Conservation (phyloP, 30 jellyfish, hydroid and myxozoan species). For the Hydra vulgaris region DNA sequence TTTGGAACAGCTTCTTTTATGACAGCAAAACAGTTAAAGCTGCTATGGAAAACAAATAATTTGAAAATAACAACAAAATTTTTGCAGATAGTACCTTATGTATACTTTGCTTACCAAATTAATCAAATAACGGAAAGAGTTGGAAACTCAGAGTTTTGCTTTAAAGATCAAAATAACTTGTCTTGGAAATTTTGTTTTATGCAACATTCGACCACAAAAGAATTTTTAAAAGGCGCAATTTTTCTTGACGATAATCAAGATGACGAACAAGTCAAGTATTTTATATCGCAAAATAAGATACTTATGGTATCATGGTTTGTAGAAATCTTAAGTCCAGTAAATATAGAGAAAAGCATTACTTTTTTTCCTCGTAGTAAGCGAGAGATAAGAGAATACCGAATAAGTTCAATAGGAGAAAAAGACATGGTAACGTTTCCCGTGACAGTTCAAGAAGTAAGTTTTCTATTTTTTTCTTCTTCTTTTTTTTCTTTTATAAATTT, state of each 20-base stretch:
- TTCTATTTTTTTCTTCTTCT: no score
- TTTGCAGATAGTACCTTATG: conserved; percentile 15
- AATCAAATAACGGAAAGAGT: neutral
- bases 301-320: conserved; percentile 15
- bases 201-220: neutral
- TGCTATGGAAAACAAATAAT: neutral
- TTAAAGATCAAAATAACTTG: neutral
- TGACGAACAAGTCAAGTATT: neutral
- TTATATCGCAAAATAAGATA: neutral
- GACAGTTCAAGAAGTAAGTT: conserved; percentile 15
- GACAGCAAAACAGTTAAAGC: conserved; percentile 5
- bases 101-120: conserved; percentile 6
- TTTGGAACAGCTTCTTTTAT: conserved; percentile 13
- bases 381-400: neutral
- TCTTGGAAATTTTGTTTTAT: conserved; percentile 14
- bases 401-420: neutral
- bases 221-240: neutral
- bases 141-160: neutral
- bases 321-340: conserved; percentile 19
- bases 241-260: neutral
- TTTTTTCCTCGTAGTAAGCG: conserved; percentile 8
- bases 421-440: conserved; percentile 9
- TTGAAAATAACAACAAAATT: neutral
- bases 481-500: no score
- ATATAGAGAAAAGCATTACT: conserved; percentile 22